A percentile compares a stretch with the other conserved stretches of the same genome.
Conservation (phyloP, 2,888 invertebrate species). For the Dioctria linearis region DNA sequence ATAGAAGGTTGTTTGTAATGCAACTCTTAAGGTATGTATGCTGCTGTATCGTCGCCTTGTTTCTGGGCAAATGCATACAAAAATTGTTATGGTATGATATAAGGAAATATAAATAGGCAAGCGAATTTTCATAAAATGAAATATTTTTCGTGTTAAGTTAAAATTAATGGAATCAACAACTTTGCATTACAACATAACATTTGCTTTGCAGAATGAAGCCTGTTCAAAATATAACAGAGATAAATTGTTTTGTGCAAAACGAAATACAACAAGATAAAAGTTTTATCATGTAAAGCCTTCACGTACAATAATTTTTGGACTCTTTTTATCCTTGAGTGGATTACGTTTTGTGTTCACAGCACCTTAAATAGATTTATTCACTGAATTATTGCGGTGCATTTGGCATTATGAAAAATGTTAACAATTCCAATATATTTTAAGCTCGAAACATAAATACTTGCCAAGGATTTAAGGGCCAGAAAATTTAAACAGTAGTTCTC, state of each 20-base stretch:
- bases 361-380: neutral
- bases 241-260: constrained; percentile 28
- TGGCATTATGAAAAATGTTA: constrained; percentile 1
- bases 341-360: neutral
- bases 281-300: constrained; percentile 27
- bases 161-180: constrained; percentile 34
- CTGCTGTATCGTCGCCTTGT: too few species aligned
- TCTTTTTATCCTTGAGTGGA: neutral
- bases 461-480: too few species aligned
- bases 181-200: constrained; percentile 21
- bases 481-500: too few species aligned
- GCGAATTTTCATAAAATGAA: too few species aligned
- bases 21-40: too few species aligned
- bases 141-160: neutral
- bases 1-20: too few species aligned
- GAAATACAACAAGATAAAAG: constrained; percentile 24
- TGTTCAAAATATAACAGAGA: constrained; percentile 28
- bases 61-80: too few species aligned
- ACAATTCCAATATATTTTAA: neutral
- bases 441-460: too few species aligned
- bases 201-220: constrained; percentile 1
- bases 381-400: neutral
- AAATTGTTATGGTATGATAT: too few species aligned
- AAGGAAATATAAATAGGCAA: too few species aligned
- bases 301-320: constrained; percentile 16